A percentile compares a stretch with the other conserved stretches of the same genome.
Conservation (phyloP, 2,797 vertebrate genomes). For the Tangara arthus region DNA sequence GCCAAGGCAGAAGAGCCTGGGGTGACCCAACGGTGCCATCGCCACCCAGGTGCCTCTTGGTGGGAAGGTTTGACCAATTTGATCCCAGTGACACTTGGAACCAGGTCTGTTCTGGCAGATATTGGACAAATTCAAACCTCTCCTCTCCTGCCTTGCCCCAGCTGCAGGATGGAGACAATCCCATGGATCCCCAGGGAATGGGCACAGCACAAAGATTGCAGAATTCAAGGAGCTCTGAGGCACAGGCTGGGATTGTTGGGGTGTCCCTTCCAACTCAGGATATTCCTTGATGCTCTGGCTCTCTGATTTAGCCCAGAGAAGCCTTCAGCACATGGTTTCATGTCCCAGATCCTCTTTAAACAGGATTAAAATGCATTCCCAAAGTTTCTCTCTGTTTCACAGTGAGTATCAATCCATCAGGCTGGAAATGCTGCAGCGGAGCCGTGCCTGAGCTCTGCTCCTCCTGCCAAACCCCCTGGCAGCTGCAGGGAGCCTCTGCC, state of each 20-base stretch:
- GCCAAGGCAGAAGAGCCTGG: background rate
- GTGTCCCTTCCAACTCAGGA: background rate
- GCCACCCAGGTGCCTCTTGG: background rate
- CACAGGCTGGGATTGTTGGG: background rate
- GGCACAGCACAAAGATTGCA: background rate
- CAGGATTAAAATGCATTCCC: background rate
- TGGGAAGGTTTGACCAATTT: background rate
- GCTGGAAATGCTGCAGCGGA: no score
- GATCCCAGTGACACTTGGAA: rapidly evolving
- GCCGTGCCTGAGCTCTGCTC: background rate
- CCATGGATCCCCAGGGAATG: background rate
- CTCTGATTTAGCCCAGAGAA: background rate
- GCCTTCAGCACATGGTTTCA: background rate
- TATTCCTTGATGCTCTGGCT: background rate
- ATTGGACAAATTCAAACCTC: background rate
- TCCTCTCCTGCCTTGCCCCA: background rate
- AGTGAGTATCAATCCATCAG: no score
- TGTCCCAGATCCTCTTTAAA: background rate
- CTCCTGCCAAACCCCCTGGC: background rate
- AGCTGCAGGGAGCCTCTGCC: background rate
- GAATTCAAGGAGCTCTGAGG: background rate
- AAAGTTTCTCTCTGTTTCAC: no score
- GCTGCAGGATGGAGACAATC: background rate
- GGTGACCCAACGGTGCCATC: rapidly evolving
- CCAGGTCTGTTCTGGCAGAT: rapidly evolving